Evolutionary conservation across 2,888 invertebrate species (phyloP).

Genomic region (Eretmocerus hayati): DNA sequence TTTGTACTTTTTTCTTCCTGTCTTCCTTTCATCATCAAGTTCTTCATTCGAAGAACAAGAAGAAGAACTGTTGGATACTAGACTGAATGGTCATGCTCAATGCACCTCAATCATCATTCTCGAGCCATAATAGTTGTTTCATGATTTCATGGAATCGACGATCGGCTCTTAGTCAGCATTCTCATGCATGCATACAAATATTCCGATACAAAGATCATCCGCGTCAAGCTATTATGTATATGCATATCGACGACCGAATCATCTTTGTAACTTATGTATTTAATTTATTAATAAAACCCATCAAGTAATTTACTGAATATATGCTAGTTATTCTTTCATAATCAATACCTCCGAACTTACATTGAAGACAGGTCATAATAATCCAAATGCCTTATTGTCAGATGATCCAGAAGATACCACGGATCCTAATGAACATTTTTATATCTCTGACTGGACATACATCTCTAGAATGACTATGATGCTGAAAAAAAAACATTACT

Average conservation of each 20-base stretch:
- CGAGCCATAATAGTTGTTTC: background rate
- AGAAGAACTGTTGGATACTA: slow-evolving; percentile 6
- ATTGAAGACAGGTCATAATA: no score
- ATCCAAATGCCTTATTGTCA: no score
- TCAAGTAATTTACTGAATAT: no score
- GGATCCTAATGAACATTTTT: no score
- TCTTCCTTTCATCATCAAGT: background rate
- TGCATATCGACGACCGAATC: slow-evolving; percentile 24
- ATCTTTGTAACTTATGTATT: slow-evolving; percentile 38
- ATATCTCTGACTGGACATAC: no score
- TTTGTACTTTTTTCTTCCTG: background rate
- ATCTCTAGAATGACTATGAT: no score
- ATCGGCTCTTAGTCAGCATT: slow-evolving; percentile 32
- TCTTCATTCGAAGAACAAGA: background rate
- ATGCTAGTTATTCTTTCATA: no score
- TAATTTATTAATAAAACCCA: slow-evolving; percentile 40
- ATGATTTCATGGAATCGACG: slow-evolving; percentile 3
- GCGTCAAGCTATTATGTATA: slow-evolving; percentile 36
- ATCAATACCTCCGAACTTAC: no score
- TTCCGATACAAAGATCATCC: slow-evolving; percentile 29
- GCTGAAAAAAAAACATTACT: no score
- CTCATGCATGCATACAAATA: slow-evolving; percentile 17
- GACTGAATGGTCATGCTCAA: slow-evolving; percentile 15
- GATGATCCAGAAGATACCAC: background rate
- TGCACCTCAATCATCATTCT: slow-evolving; percentile 12